Evolutionary conservation across 2,797 vertebrate species (phyloP).

Genomic region (Spondyliosoma cantharus): DNA sequence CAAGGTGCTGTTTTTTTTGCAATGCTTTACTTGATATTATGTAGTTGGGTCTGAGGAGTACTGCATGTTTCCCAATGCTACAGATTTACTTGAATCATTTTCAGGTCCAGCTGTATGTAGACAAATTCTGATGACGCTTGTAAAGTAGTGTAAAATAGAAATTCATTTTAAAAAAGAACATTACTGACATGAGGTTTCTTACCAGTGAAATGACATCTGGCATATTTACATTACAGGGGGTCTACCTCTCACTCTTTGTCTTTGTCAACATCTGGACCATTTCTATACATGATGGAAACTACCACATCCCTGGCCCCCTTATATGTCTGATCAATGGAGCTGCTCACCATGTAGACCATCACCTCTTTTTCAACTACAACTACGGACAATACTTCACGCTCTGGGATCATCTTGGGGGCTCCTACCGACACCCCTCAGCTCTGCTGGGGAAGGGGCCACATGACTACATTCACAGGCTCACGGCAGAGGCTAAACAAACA

Average conservation of each 20-base stretch:
- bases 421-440: constrained; percentile 89
- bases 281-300: constrained; percentile 95
- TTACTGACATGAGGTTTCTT: neutral
- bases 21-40: constrained; percentile 73
- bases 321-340: constrained; percentile 89
- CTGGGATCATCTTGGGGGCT: constrained; percentile 93
- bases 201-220: too few relatives aligned
- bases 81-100: neutral
- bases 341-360: constrained; percentile 95
- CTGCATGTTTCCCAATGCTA: neutral
- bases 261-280: constrained; percentile 96
- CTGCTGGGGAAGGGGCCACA: constrained; percentile 88
- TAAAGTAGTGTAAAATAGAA: neutral
- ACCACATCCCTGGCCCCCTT: constrained; percentile 86
- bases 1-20: constrained; percentile 90
- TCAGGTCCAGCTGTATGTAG: neutral
- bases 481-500: constrained; percentile 57
- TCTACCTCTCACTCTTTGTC: constrained; percentile 92
- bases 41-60: neutral
- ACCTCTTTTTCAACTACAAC: constrained; percentile 94
- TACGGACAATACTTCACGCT: constrained; percentile 97
- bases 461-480: constrained; percentile 82
- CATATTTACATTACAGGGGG: constrained; percentile 73
- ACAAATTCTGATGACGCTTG: neutral
- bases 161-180: neutral